Base-by-base conservation (phyloP, 35 echinoderm and acorn worm species). In the Hemicentrotus pulcherrimus region DNA sequence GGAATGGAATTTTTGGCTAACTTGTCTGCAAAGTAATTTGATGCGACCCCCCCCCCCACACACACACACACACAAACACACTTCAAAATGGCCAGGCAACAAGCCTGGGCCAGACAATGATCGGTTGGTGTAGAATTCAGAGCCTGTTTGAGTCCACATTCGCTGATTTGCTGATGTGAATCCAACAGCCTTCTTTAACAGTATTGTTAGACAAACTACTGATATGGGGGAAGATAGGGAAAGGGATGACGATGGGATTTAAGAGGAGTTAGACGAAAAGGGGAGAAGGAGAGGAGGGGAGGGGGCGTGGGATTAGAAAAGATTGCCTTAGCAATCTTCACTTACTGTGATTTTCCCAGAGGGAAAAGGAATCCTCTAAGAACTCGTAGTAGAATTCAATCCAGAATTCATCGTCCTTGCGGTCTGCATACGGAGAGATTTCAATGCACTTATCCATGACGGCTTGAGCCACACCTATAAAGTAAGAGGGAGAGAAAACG, bases 391-490 rank as follows among this genome's bases (percentile, higher is more conserved):
- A 47, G 22, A 93, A 93, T 47, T 93, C 91, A 12, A 93, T 58
- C 91, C 91, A 93, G 48, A 93, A 93, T 32, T 93, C 91, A 14
- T 32, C 46, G 28, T 93, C 91, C 22, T 93, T 93, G 22, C 46
- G 91, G 46, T 47, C 91, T 3, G 48, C 91, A 58, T 58, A 32
- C 22, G 30, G 46, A 31, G 91, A 58, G 9, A 47, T 31, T 31
- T 32, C 46, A 31, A 93, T 31, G 28, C 91, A 93, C 30, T 93
- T 93, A n/a, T 93, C 91, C 91, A 93, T 93, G 9, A 93, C 91
- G 30, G 32, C 30, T 93, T 93, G 46, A 28, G 91, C 91, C 48
- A 93, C 91, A 58, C 24, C 19, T n/a, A 28, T 4, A 90, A 45
- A 90, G 6, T n/a, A 32, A 90, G 11, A 9, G 24, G 11, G 46